Evolutionary conservation across 2,888 invertebrate species (phyloP).

Genomic region (Rhagonycha fulva): DNA sequence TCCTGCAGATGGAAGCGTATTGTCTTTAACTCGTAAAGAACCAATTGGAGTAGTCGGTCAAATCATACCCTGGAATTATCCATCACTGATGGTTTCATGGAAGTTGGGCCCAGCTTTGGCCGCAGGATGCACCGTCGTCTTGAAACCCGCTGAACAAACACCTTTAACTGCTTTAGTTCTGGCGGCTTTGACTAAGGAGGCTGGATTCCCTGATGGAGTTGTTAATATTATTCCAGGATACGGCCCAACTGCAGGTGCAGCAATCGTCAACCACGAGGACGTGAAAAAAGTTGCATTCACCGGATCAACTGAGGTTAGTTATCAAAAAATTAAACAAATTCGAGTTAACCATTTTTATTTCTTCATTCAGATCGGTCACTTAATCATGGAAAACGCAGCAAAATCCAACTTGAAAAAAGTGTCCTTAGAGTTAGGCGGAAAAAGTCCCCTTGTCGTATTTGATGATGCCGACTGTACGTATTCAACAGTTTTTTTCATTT

Average conservation of each 20-base stretch:
- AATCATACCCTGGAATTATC: conserved; percentile 86
- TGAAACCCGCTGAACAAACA: conserved; percentile 88
- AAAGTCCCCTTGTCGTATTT: conserved; percentile 84
- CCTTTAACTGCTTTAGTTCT: conserved; percentile 77
- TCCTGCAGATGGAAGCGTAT: conserved; percentile 67
- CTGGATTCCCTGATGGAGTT: conserved; percentile 80
- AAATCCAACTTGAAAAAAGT: conserved; percentile 80
- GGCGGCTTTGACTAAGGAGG: conserved; percentile 75
- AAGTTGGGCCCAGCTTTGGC: conserved; percentile 72
- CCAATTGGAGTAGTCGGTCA: conserved; percentile 81
- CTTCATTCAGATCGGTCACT: conserved; percentile 58
- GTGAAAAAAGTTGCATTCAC: conserved; percentile 82
- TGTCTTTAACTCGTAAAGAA: conserved; percentile 71
- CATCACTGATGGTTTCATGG: conserved; percentile 80
- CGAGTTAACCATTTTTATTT: not conserved
- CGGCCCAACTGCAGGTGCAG: conserved; percentile 76
- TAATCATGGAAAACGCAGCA: conserved; percentile 69
- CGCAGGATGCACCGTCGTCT: conserved; percentile 72
- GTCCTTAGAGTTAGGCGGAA: conserved; percentile 86
- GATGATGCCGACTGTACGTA: conserved; percentile 77
- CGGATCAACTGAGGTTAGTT: conserved; percentile 70
- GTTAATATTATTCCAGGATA: conserved; percentile 77
- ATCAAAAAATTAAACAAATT: not conserved
- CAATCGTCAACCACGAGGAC: conserved; percentile 69
- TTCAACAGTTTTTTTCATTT: not conserved